Evolutionary conservation across 2,113 vertebrate species (phyloP).

Genomic region (Pterocles gutturalis): DNA sequence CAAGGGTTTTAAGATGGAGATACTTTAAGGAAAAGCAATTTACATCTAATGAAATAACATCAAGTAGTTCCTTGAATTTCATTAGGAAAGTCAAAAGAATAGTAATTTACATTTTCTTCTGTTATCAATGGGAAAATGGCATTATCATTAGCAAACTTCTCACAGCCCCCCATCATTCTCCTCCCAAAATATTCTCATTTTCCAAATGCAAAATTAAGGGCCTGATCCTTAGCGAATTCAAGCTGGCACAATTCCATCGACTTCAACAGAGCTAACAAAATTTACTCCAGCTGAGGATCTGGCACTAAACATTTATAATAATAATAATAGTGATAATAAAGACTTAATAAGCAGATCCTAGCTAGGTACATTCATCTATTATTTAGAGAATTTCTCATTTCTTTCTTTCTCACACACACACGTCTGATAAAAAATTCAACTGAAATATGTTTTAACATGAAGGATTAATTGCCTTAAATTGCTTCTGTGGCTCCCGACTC

Average conservation of each 20-base stretch:
- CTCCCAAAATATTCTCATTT: background rate
- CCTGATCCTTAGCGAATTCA: background rate
- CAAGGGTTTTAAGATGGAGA: background rate
- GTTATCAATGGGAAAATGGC: background rate
- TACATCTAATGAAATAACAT: background rate
- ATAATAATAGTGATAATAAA: background rate
- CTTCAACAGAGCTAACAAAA: background rate
- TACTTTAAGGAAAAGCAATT: background rate
- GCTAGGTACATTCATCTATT: constrained; percentile 5
- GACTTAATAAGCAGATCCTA: constrained; percentile 13
- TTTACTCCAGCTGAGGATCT: constrained; percentile 32
- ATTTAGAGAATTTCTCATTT: constrained; percentile 29
- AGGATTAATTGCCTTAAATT: constrained; percentile 29
- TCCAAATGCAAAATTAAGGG: background rate
- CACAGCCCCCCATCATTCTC: background rate
- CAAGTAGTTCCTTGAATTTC: background rate
- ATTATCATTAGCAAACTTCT: background rate
- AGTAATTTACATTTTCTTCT: background rate
- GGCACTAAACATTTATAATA: background rate
- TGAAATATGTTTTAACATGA: constrained; percentile 24
- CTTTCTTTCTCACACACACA: background rate
- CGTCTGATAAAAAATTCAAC: background rate
- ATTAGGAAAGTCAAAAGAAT: background rate
- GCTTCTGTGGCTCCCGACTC: background rate
- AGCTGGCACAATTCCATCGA: background rate